Evolutionary conservation across 1,140 invertebrate genomes (phyloP), one percentile per base, ranked within the genome.

Genomic region (Rhagoletis zephyria): DNA sequence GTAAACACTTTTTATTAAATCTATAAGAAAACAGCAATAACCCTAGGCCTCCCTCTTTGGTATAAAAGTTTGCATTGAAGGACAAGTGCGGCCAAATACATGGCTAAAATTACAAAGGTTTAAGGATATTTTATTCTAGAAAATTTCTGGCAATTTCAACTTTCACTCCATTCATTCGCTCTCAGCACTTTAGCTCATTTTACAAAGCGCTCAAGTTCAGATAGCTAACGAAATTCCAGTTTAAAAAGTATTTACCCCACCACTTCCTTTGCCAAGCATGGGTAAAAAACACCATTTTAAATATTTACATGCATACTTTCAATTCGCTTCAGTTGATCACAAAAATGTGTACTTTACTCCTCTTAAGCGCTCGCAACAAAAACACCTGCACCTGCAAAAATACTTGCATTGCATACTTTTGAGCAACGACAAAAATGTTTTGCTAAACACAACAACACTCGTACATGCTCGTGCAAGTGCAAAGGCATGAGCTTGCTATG

Each of bases 321-420:
- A 19, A 10, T 56, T 12, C 42, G 70, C 70, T 74, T 14, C 45
- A 42, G 42, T 74, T 48, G 7, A 6, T 74, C 14, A 42, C 12
- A 51, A 67, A 67, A 67, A 67, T 56, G 51, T 56, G 7, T 14
- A 63, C 61, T 63, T 14, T 56, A 56, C 51, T 56, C 51, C 5
- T 56, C 10, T 56, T 10, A 30, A 30, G 30, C 30, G 30, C 10
- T 5, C 51, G 10, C 51, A 56, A 42, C 10, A 40, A 67, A 19
- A 12, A 65, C 67, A 74, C 67, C 42, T 16, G 16, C 45, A 74
- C 67, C 67, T 45, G 48, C 40, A 67, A 64, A 81, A 81, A 81
- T 51, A 56, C 74, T 56, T 81, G 74, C 56, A n/a, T 81, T 81
- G 74, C 48, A 81, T 81, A 81, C 45, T 81, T 81, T 81, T 81